phyloP scores from a whole-genome alignment of 2,888 invertebrate genomes.

The Pyralis farinalis region DNA sequence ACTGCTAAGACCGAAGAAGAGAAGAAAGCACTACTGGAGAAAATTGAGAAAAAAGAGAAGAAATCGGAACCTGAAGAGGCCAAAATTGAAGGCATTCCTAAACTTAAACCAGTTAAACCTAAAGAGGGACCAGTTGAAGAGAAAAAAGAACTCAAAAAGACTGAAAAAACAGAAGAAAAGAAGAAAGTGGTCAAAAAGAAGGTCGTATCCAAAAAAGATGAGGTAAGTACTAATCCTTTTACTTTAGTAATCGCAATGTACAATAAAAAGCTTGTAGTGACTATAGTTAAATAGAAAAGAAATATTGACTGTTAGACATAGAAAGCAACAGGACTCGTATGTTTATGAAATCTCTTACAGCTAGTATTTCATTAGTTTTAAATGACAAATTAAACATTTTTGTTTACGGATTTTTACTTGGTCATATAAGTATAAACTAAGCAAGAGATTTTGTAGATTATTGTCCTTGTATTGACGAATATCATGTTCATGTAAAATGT shows the following conservation, averaged over 20 bases:
- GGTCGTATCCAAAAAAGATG: conserved; percentile 69
- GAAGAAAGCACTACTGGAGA: conserved; percentile 73
- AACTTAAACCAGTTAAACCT: conserved; percentile 78
- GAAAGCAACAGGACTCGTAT: not conserved
- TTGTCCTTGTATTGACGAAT: too few relatives aligned
- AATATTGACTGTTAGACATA: too few relatives aligned
- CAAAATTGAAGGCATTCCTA: conserved; percentile 83
- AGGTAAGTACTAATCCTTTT: conserved; percentile 50
- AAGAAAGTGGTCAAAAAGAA: conserved; percentile 75
- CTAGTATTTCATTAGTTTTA: too few relatives aligned
- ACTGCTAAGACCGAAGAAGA: conserved; percentile 73
- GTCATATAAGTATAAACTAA: too few relatives aligned
- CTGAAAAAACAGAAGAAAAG: conserved; percentile 63
- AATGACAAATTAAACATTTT: too few relatives aligned
- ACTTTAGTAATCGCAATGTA: conserved; percentile 20
- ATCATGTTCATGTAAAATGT: too few relatives aligned
- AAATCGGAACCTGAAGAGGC: conserved; percentile 70
- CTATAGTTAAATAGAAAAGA: not conserved
- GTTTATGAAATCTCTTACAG: not conserved
- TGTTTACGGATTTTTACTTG: too few relatives aligned
- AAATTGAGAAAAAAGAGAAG: conserved; percentile 73
- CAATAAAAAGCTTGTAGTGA: conserved; percentile 40
- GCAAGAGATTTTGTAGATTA: too few relatives aligned
- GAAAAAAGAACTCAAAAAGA: conserved; percentile 65
- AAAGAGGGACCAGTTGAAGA: conserved; percentile 71